Base-by-base conservation (phyloP, 2,888 invertebrate genomes). In the Drosophila sordidapex region DNA sequence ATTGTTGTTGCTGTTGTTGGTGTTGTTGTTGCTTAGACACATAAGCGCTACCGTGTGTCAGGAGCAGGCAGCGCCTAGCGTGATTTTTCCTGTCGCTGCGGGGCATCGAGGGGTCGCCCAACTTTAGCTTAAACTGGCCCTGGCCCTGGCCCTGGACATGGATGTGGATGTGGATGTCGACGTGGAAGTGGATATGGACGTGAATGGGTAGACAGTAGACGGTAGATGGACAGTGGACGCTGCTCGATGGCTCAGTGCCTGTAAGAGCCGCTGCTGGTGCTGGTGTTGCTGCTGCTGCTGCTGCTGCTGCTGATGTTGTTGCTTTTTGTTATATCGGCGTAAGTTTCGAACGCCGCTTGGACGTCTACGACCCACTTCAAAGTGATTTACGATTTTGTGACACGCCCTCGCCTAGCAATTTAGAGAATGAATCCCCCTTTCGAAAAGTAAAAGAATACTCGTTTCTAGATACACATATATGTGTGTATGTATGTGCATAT, bases 291-390 rank as follows among this genome's bases (percentile, higher is more conserved):
- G 76, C 2, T 83, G 51, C 51, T 60, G 35, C 59, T 80, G 35
- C 59, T 80, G 66, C 33, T 69, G 63, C 59, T 83, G 49, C 57
- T 64, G 38, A 25, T 63, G 61, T 59, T 82, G 66, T 38, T 70
- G 64, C 58, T 64, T 56, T 65, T 77, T 74, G 78, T 73, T 78
- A 76, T 80, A 79, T 78, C 65, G 68, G 71, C 77, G 76, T 70
- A 81, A 81, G 85, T 90, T 90, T 81, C 80, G 81, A 88, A 83
- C 82, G 81, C 76, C 86, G 88, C 88, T 90, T 83, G 89, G 89
- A 88, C 91, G 88, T 81, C 91, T 88, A 89, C 91, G 92, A 91
- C 92, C 93, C 92, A 92, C 92, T 92, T 92, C 92, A 92, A 92
- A 91, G 91, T 92, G 92, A 92, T 92, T 92, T 93, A 92, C 92